These are phyloP conservation scores for Pseudococcus viburni DNA, from an alignment of 2,888 invertebrate species.

Conservation along the genomic window DNA sequence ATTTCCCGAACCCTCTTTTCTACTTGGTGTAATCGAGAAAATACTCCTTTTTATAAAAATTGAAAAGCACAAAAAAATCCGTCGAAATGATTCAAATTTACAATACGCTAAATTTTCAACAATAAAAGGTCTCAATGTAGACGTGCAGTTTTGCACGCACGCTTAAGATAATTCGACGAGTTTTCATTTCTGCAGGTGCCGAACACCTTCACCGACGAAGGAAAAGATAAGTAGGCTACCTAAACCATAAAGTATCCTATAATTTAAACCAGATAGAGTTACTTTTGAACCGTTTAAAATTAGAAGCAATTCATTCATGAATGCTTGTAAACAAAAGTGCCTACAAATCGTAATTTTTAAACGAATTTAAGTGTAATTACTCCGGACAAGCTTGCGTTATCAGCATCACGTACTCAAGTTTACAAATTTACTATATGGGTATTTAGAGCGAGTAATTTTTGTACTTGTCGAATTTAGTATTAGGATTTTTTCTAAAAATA, in stretches of 20 bases:
- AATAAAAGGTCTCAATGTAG: not conserved
- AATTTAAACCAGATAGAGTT: not conserved
- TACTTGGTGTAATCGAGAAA: too few relatives aligned
- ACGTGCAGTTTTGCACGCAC: conserved; percentile 4
- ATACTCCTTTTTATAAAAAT: too few relatives aligned
- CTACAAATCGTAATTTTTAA: not conserved
- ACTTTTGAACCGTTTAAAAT: not conserved
- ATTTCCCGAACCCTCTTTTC: too few relatives aligned
- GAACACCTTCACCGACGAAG: not conserved
- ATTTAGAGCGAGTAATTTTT: not conserved
- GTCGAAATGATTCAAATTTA: too few relatives aligned
- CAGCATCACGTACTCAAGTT: conserved; percentile 2
- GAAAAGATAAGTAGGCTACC: not conserved
- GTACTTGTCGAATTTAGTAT: not conserved
- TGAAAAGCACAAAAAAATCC: too few relatives aligned
- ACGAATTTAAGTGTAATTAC: not conserved
- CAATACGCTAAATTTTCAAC: not conserved
- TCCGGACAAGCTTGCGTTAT: not conserved
- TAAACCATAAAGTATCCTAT: not conserved
- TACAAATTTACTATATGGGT: not conserved
- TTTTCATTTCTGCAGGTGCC: not conserved
- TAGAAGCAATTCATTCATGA: not conserved
- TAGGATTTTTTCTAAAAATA: not conserved
- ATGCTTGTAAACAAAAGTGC: not conserved
- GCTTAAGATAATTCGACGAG: not conserved